phyloP scores from a whole-genome alignment of 2,888 invertebrate genomes.

The Temnothorax rugatulus region DNA sequence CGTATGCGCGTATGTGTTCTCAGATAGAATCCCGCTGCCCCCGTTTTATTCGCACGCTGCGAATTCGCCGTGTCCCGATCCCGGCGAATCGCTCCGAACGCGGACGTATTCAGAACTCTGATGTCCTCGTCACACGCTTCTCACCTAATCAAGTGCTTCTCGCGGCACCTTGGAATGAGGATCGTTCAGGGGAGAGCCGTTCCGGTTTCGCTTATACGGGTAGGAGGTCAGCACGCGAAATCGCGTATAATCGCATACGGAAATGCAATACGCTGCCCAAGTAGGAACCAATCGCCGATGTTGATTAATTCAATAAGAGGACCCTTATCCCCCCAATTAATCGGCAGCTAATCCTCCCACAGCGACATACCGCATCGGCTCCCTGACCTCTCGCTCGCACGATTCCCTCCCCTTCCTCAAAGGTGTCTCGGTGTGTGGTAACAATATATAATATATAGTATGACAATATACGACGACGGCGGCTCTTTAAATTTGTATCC shows the following conservation, averaged over 20 bases:
- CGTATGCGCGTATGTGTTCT: conserved; percentile 3
- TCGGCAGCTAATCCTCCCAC: neutral
- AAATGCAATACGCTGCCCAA: conserved; percentile 6
- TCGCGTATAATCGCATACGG: neutral
- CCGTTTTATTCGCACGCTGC: conserved; percentile 32
- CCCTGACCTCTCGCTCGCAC: neutral
- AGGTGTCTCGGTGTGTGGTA: conserved; percentile 52
- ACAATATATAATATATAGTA: conserved; percentile 65
- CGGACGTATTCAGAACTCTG: conserved; percentile 32
- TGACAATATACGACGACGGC: conserved; percentile 69
- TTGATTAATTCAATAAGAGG: neutral
- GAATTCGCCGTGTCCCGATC: conserved; percentile 35
- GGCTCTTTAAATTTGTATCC: conserved; percentile 55
- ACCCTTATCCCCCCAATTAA: neutral
- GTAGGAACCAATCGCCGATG: neutral
- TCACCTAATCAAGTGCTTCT: conserved; percentile 37
- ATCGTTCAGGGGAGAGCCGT: conserved; percentile 24
- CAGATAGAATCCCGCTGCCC: conserved; percentile 65
- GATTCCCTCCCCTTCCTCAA: conserved; percentile 28
- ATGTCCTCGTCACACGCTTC: conserved; percentile 20
- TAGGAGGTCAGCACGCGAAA: neutral
- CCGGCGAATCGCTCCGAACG: conserved; percentile 29
- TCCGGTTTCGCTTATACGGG: neutral
- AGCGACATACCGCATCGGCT: neutral
- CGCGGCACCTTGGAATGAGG: conserved; percentile 24